Percentiles rank a stretch among this genome's conserved stretches.
These are phyloP conservation scores for Calliopsis andreniformis DNA, from an alignment of 1,140 invertebrate species.

Conservation along the genomic window DNA sequence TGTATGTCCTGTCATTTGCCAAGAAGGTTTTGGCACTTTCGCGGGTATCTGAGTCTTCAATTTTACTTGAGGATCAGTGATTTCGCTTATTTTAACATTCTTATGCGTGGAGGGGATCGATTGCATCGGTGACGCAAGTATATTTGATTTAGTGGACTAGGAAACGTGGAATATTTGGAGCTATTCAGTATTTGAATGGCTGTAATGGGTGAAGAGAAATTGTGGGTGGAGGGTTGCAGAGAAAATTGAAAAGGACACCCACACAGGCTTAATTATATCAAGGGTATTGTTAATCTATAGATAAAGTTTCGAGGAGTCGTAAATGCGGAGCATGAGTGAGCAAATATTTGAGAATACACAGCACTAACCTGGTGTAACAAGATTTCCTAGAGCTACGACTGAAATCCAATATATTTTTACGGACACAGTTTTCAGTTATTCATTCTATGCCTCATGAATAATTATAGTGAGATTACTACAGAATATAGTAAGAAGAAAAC, in stretches of 20 bases:
- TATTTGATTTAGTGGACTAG: background rate
- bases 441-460: too few relatives aligned
- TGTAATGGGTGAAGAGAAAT: background rate
- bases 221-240: background rate
- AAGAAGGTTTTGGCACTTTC: constrained; percentile 21
- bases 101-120: too few relatives aligned
- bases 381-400: background rate
- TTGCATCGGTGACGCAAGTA: too few relatives aligned
- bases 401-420: background rate
- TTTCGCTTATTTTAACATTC: too few relatives aligned
- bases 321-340: background rate
- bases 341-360: background rate
- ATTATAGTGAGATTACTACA: too few relatives aligned
- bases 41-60: too few relatives aligned
- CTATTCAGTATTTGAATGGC: background rate
- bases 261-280: background rate
- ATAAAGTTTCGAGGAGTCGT: background rate
- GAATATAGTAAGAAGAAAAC: too few relatives aligned
- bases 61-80: too few relatives aligned
- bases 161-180: too few relatives aligned
- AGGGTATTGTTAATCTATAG: background rate
- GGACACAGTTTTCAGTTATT: too few relatives aligned
- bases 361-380: background rate
- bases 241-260: background rate
- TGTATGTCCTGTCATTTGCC: background rate